Evolutionary conservation across 2,888 invertebrate genomes (phyloP), one percentile per base, ranked within the genome.

Genomic region (Tipula confusa): DNA sequence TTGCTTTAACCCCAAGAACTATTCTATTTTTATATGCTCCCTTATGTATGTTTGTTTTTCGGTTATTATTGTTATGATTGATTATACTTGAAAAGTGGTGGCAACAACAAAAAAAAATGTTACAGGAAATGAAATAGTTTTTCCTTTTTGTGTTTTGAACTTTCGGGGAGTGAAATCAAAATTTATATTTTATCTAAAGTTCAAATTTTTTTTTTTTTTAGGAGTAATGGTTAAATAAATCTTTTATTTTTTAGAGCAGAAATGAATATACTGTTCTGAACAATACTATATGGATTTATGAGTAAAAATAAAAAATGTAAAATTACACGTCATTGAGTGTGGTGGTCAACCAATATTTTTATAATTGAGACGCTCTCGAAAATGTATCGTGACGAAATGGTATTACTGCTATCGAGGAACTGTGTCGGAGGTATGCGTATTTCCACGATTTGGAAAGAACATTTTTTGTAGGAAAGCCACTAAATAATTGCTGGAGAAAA

Each of bases 51-150:
- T 9, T 43, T 43, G 6, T 33, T 43, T 43, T 64, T 24, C 24
- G 24, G 64, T 18, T 64, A 24, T 64, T 64, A 64, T 64, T 24
- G 64, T 64, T 64, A 64, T 64, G 64, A 64, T 64, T 64, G 64
- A 64, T 64, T 64, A 64, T 64, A 64, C 24, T 64, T 64, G 64
- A 64, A 64, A 64, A 64, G 64, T 64, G 64, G 24, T 64, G 24
- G 64, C 64, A 64, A 9, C 64, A 64, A 64, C n/a, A n/a, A 64
- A 48, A 48, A 64, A 64, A 11, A 24, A 9, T 7, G 64, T 9
- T 64, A 24, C 64, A 64, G 64, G 64, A 64, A 64, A 64, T 64
- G 64, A 64, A 64, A 64, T 64, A 24, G 64, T 64, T 64, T 64
- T 64, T 24, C 64, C 13, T 64, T 24, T 64, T 43, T 5, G 4